Percentiles rank a stretch among this genome's conserved stretches.
Evolutionary conservation across 2,797 vertebrate genomes (phyloP).

Genomic region (Muscicapa striata): DNA sequence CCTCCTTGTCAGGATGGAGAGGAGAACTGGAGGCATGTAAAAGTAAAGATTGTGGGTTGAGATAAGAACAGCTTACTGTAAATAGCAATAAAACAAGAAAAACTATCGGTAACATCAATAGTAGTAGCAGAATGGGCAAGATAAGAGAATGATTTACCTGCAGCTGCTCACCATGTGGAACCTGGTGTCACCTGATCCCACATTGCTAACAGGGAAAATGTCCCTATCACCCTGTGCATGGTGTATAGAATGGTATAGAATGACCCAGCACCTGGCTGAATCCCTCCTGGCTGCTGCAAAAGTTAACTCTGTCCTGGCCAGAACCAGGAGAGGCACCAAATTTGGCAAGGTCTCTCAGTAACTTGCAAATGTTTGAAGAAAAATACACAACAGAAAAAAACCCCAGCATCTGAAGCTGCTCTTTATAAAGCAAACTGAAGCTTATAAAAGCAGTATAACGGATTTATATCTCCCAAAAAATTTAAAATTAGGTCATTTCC

Average conservation of each 20-base stretch:
- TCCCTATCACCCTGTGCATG: neutral
- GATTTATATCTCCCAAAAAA: neutral
- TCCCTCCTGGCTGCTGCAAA: neutral
- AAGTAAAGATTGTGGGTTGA: neutral
- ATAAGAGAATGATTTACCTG: neutral
- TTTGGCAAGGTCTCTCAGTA: neutral
- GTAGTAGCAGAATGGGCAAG: neutral
- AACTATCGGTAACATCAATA: neutral
- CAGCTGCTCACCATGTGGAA: neutral
- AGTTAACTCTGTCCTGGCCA: neutral
- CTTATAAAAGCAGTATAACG: neutral
- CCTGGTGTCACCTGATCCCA: rapidly evolving
- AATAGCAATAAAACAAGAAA: neutral
- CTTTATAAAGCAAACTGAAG: neutral
- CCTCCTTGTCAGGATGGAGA: rapidly evolving
- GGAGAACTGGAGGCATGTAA: neutral
- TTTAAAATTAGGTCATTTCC: neutral
- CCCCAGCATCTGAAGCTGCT: neutral
- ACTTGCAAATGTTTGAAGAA: neutral
- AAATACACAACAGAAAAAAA: neutral
- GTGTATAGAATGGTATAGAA: neutral
- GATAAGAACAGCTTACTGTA: neutral
- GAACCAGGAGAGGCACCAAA: neutral
- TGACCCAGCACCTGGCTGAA: neutral
- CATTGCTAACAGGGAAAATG: neutral